These are phyloP conservation scores for Zaprionus ornatus DNA, from an alignment of 1,140 invertebrate genomes.

Conservation along the genomic window DNA sequence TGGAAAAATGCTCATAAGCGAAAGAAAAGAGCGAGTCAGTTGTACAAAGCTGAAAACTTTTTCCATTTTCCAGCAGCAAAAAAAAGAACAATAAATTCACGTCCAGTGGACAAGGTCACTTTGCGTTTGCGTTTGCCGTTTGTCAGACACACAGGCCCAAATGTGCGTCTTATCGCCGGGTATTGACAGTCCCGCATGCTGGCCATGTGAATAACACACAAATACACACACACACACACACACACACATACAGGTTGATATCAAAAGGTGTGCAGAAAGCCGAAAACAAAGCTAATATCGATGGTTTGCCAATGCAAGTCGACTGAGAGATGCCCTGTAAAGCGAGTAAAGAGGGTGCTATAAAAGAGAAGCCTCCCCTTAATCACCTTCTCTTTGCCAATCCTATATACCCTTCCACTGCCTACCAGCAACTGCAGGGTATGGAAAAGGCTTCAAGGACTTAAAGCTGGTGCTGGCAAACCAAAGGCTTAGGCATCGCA, in stretches of 20 bases:
- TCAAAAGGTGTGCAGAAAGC: conserved; percentile 22
- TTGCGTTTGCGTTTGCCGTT: conserved; percentile 14
- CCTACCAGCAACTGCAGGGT: background rate
- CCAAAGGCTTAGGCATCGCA: conserved; percentile 43
- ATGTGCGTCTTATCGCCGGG: conserved; percentile 26
- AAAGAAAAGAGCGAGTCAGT: background rate
- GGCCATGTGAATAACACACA: conserved; percentile 47
- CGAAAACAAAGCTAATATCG: background rate
- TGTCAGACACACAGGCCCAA: conserved; percentile 35
- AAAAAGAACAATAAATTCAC: conserved; percentile 29
- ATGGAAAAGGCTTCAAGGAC: conserved; percentile 41
- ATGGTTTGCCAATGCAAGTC: background rate
- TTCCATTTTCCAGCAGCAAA: conserved; percentile 45
- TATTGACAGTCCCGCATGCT: conserved; percentile 42
- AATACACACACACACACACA: conserved; percentile 2
- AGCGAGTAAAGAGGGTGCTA: background rate
- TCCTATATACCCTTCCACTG: background rate
- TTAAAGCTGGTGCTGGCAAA: conserved; percentile 41
- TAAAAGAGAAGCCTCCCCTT: too few species aligned
- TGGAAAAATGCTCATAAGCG: conserved; percentile 21
- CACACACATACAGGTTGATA: conserved; percentile 16
- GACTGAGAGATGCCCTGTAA: background rate
- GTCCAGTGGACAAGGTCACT: conserved; percentile 7
- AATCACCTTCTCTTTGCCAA: background rate
- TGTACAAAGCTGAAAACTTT: conserved; percentile 48